Percentiles rank a stretch among this genome's conserved stretches.
These are phyloP conservation scores for Otocyon megalotis DNA, from an alignment of 2,113 vertebrate species.

Conservation along the genomic window DNA sequence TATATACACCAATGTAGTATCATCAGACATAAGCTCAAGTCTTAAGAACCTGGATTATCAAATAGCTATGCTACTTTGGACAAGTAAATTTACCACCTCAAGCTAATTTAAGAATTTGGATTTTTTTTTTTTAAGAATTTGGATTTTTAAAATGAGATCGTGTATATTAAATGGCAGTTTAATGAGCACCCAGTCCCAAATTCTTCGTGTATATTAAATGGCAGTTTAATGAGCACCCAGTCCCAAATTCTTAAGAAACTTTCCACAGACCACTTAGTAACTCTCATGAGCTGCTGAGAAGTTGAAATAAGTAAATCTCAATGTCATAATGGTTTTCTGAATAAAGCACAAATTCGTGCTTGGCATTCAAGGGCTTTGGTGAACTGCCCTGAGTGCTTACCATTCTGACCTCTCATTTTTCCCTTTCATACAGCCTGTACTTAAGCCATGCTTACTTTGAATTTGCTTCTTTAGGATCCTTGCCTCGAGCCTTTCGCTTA, in stretches of 20 bases:
- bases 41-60: neutral
- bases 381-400: conserved; percentile 7
- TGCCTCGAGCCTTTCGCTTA: conserved; percentile 10
- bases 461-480: conserved; percentile 47
- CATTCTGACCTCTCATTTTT: conserved; percentile 30
- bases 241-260: conserved; percentile 22
- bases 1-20: neutral
- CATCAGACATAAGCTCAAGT: neutral
- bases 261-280: neutral
- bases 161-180: conserved; percentile 2
- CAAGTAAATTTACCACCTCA: conserved; percentile 14
- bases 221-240: neutral
- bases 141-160: neutral
- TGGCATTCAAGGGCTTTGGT: neutral
- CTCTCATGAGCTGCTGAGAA: neutral
- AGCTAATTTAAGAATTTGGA: neutral
- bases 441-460: conserved; percentile 7
- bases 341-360: conserved; percentile 36
- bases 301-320: conserved; percentile 51
- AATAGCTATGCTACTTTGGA: conserved; percentile 2
- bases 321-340: conserved; percentile 28
- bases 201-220: conserved; percentile 20
- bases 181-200: conserved; percentile 6
- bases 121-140: conserved; percentile 45
- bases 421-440: neutral